Evolutionary conservation across 1,140 invertebrate species (phyloP), one percentile per base, ranked within the genome.

Genomic region (Arion vulgaris): DNA sequence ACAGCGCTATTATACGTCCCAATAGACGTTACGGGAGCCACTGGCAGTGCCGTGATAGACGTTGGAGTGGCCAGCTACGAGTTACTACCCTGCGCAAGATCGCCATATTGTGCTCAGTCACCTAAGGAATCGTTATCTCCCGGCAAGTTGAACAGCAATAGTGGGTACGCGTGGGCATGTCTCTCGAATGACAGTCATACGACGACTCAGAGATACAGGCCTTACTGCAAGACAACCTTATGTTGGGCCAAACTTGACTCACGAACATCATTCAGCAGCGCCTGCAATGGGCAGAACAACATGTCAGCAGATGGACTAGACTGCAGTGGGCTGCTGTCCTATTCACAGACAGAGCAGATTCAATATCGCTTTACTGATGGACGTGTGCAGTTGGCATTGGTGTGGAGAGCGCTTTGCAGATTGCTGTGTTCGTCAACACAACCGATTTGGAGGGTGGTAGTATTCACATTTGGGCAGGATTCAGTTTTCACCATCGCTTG

Each of bases 31-130:
- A 57, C 53, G 53, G 53, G 19, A 57, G 4, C 26, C 15, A 15
- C 19, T 19, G 53, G 15, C 4, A n/a, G 9, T 19, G 17, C 26
- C 17, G 53, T 9, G 53, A 57, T 23, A 57, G 26, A 57, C 53
- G 9, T 57, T 23, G 53, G 15, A 57, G 53, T 57, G 53, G 53
- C 53, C 53, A 57, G 23, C 53, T 23, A 57, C 53, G 53, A 57
- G 53, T 57, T 57, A 57, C 53, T 57, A 57, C 53, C 53, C 53
- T 57, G 53, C 53, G 53, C 53, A 57, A 57, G 53, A 57, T 57
- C 26, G 53, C 23, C 53, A 57, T 57, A 57, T 57, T 57, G 53
- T 57, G 53, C 53, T 57, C 9, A 57, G 53, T 57, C 53, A 57
- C 15, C 19, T 57, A 57, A 57, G 53, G 53, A 57, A 57, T 57